Base-by-base conservation (phyloP, 2,888 invertebrate species). In the Xestia c-nigrum region DNA sequence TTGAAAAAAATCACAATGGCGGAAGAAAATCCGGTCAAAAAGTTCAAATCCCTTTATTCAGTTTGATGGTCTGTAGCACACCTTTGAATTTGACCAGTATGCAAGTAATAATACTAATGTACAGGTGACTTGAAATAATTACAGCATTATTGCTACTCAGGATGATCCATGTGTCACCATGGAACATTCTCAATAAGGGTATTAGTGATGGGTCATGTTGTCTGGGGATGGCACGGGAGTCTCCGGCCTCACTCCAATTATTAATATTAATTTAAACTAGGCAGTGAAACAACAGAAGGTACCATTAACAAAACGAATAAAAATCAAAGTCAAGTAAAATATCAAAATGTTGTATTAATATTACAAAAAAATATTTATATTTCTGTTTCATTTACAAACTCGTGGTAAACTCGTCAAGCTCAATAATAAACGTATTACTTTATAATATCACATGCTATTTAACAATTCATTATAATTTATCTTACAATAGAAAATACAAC, bases 321-420 rank as follows among this genome's bases (percentile, higher is more conserved):
- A 43, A 43, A 9, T 6, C 43, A 43, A 43, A 1, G 43, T 43
- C 43, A 43, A 43, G 43, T 43, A 9, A 10, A 43, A 43, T 43
- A 6, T 43, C 43, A 43, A 43, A 43, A 43, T 43, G 0, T 43
- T 43, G 43, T 43, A 43, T 46, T 52, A 63, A 46, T 52, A 69
- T 76, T 50, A 38, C 77, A 84, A 66, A 84, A 82, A 85, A 78
- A 78, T 83, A 81, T 80, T 85, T 77, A 85, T 75, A 90, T 90
- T 90, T 91, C 72, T 90, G 87, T 93, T 93, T 94, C 87, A 92
- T 93, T 94, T 90, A 83, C 52, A 80, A 76, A 46, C 55, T 74
- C 19, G 21, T 63, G 40, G 66, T 77, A 81, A 65, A 74, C 9
- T 55, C 38, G 84, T 84, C 84, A 82, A 68, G 31, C 31, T 81